A percentile compares a stretch with the other conserved stretches of the same genome.
Evolutionary conservation across 2,113 vertebrate species (phyloP).

Genomic region (Aptenodytes patagonicus): DNA sequence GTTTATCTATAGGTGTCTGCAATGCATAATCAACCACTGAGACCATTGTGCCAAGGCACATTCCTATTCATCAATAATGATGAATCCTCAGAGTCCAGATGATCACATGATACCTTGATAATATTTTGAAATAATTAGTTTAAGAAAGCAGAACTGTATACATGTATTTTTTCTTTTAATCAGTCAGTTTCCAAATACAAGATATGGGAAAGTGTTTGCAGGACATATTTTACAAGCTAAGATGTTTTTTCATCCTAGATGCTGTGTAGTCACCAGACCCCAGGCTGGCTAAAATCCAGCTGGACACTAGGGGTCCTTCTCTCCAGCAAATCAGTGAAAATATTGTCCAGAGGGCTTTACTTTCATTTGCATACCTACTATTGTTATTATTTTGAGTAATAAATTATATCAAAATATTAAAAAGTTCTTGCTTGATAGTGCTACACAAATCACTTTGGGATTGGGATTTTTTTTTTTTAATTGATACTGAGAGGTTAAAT

Average conservation of each 20-base stretch:
- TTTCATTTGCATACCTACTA: conserved; percentile 50
- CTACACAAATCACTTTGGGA: not conserved
- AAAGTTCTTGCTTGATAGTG: not conserved
- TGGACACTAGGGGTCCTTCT: conserved; percentile 67
- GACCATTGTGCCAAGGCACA: conserved; percentile 60
- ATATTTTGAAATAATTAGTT: conserved; percentile 60
- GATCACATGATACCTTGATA: conserved; percentile 40
- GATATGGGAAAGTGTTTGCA: not conserved
- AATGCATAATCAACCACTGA: conserved; percentile 49
- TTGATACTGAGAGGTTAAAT: not conserved
- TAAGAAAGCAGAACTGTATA: conserved; percentile 38
- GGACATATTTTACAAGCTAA: conserved; percentile 28
- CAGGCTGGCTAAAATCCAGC: conserved; percentile 56
- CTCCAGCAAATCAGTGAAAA: conserved; percentile 34
- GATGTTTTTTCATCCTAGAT: conserved; percentile 24
- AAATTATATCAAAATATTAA: conserved; percentile 1
- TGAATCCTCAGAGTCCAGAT: conserved; percentile 54
- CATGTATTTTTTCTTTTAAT: conserved; percentile 14
- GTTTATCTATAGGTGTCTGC: conserved; percentile 63
- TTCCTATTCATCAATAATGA: conserved; percentile 55
- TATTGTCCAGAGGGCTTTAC: conserved; percentile 36
- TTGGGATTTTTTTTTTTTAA: not conserved
- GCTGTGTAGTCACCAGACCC: conserved; percentile 1
- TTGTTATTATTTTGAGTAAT: conserved; percentile 43
- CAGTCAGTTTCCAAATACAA: conserved; percentile 29